Evolutionary conservation across 2,797 vertebrate species (phyloP).

Genomic region (Macropodus opercularis): DNA sequence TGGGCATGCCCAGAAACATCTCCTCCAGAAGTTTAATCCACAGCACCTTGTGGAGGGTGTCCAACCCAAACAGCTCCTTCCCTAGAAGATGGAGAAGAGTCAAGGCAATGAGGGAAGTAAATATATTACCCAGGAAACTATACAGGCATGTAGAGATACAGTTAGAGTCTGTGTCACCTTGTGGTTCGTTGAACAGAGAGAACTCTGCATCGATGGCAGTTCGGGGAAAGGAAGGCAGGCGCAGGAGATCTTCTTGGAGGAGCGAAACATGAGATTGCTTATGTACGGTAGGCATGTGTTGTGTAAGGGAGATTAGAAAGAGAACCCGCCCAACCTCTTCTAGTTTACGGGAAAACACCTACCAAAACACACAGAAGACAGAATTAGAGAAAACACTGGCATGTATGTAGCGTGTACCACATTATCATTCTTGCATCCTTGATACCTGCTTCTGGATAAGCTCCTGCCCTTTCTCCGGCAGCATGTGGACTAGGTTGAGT

Average conservation of each 20-base stretch:
- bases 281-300: conserved; percentile 93
- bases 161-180: conserved; percentile 79
- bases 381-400: too few species aligned
- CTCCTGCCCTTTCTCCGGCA: conserved; percentile 97
- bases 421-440: not conserved
- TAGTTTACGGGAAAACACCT: conserved; percentile 98
- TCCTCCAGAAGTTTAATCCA: conserved; percentile 99
- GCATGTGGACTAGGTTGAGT: conserved; percentile 97
- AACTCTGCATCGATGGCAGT: conserved; percentile 97
- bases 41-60: conserved; percentile 97
- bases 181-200: conserved; percentile 93
- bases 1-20: conserved; percentile 99
- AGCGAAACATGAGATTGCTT: conserved; percentile 98
- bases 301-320: conserved; percentile 96
- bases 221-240: conserved; percentile 95
- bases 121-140: not conserved
- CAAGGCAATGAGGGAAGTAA: not conserved
- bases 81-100: conserved; percentile 68
- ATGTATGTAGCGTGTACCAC: too few species aligned
- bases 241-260: conserved; percentile 97
- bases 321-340: conserved; percentile 96
- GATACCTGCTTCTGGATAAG: conserved; percentile 98
- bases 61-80: conserved; percentile 96
- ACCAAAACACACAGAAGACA: not conserved
- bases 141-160: too few species aligned